Evolutionary conservation across 2,113 vertebrate genomes (phyloP), one percentile per base, ranked within the genome.

Genomic region (Cariama cristata): DNA sequence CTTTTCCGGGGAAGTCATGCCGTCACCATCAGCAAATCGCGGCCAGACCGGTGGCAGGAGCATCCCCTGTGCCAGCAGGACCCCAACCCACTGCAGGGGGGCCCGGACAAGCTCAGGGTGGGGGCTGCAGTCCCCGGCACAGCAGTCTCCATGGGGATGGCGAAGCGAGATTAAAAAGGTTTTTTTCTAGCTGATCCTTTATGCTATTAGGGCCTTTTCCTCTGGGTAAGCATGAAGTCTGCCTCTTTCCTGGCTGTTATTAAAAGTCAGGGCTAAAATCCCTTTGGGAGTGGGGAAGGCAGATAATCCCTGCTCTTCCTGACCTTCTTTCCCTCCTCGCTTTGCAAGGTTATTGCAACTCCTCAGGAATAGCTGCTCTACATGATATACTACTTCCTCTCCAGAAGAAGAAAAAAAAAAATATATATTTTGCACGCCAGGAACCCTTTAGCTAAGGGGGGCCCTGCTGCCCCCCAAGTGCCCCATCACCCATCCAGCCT

Each of bases 261-360:
- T 97, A 92, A 93, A 96, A 97, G 88, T 90, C 94, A 81, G 72
- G 47, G 68, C 68, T 94, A 86, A 94, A 96, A 92, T 92, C 68
- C 96, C 92, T 87, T 32, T 47, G 86, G 95, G 93, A 93, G 18
- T 4, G 8, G 35, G 27, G 88, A 79, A 95, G 83, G 89, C 73
- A 95, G 93, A 96, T 95, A 97, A 96, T 94, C 91, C 91, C 63
- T 11, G 14, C 72, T 89, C 64, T n/a, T 89, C n/a, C 79, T 74
- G 89, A 95, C 94, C 94, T 95, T 88, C 86, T 94, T 96, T 96
- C 83, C 59, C 59, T 91, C 28, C 79, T 91, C 3, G 0, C 50
- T 86, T 86, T 47, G 59, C 93, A 93, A 86, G 79, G 86, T 94
- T 96, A 96, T 91, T 96, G 73, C 76, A 42, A 0, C 38, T 94